phyloP scores from a whole-genome alignment of 1,140 invertebrate species.

The Drosophila busckii region DNA sequence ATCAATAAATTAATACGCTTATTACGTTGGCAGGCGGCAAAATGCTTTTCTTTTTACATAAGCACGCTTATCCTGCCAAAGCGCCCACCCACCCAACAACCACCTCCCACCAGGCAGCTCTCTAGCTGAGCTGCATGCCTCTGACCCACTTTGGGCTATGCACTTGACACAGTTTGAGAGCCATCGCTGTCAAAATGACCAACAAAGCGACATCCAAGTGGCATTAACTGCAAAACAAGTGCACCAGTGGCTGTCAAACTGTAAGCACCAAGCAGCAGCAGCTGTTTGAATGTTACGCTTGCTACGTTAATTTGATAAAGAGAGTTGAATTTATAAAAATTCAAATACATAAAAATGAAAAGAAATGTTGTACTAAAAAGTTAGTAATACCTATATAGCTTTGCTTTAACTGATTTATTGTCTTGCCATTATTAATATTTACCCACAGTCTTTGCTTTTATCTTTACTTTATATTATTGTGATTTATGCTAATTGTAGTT shows the following conservation, averaged over 20 bases:
- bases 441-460: too few species aligned
- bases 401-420: too few species aligned
- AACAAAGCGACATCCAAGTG: too few species aligned
- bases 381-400: too few species aligned
- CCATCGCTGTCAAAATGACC: constrained; percentile 48
- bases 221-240: constrained; percentile 17
- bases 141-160: constrained; percentile 59
- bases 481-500: too few species aligned
- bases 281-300: too few species aligned
- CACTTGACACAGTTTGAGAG: constrained; percentile 72
- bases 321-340: too few species aligned
- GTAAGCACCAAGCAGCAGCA: constrained; percentile 10
- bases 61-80: constrained; percentile 50
- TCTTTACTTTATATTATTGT: too few species aligned
- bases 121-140: constrained; percentile 24
- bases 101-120: not conserved
- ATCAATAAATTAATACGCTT: constrained; percentile 59
- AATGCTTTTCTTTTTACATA: constrained; percentile 64
- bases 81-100: constrained; percentile 1
- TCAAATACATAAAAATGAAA: too few species aligned
- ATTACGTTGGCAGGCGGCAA: constrained; percentile 26
- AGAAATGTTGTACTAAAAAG: too few species aligned
- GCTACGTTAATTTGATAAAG: too few species aligned
- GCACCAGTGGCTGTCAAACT: constrained; percentile 2
- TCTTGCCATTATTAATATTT: too few species aligned